These are phyloP conservation scores for Diploptera punctata DNA, from an alignment of 2,888 invertebrate genomes.

Conservation along the genomic window DNA sequence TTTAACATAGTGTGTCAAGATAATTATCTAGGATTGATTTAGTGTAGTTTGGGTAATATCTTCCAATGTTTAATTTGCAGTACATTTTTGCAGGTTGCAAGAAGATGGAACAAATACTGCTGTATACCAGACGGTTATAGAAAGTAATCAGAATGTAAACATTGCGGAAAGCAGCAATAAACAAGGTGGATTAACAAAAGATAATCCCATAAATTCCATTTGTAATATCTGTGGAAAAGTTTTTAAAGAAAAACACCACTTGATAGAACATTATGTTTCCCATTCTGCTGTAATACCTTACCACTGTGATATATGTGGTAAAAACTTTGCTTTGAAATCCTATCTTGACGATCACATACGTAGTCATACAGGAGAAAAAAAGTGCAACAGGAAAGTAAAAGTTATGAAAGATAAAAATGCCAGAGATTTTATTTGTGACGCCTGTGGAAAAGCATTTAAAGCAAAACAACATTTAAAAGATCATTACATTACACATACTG, in stretches of 20 bases:
- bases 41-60: too few species aligned
- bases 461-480: not conserved
- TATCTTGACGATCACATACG: slow-evolving; percentile 39
- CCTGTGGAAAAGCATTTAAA: not conserved
- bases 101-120: too few species aligned
- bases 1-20: too few species aligned
- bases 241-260: not conserved
- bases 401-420: too few species aligned
- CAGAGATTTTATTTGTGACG: not conserved
- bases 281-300: not conserved
- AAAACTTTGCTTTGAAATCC: slow-evolving; percentile 38
- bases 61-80: too few species aligned
- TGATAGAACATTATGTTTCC: not conserved
- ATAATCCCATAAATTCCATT: not conserved
- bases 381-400: too few species aligned
- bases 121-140: too few species aligned
- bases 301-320: slow-evolving; percentile 37
- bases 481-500: not conserved
- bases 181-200: too few species aligned
- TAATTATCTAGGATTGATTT: too few species aligned
- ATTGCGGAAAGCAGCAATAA: too few species aligned
- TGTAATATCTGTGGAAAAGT: slow-evolving; percentile 10
- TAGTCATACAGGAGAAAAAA: slow-evolving; percentile 42
- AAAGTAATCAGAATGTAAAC: too few species aligned
- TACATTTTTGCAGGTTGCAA: too few species aligned